Evolutionary conservation across 1,140 invertebrate species (phyloP).

Genomic region (Drosophila pectinifera): DNA sequence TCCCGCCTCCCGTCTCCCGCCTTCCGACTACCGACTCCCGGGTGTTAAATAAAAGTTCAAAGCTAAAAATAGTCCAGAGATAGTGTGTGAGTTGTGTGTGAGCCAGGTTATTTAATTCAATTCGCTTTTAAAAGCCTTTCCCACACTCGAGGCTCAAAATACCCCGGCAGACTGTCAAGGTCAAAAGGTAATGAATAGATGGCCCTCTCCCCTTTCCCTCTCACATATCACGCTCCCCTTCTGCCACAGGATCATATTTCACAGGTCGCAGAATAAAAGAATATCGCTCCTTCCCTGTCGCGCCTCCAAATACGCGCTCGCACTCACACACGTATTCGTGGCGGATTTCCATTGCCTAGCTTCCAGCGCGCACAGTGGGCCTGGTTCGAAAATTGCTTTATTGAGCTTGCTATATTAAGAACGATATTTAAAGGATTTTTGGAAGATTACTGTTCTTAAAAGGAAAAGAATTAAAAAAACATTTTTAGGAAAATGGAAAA

Average conservation of each 20-base stretch:
- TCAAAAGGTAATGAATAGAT: conserved; percentile 55
- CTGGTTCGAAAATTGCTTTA: no score
- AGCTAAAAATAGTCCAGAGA: conserved; percentile 37
- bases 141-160: conserved; percentile 31
- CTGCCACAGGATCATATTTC: conserved; percentile 40
- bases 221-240: neutral
- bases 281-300: conserved; percentile 2
- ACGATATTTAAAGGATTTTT: no score
- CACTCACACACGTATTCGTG: neutral
- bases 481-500: no score
- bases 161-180: conserved; percentile 49
- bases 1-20: no score
- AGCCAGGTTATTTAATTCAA: conserved; percentile 46
- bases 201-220: neutral
- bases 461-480: no score
- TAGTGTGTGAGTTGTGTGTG: conserved; percentile 12
- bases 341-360: conserved; percentile 44
- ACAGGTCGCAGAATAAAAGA: conserved; percentile 48
- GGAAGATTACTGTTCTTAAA: no score
- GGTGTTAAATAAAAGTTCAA: conserved; percentile 45
- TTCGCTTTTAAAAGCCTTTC: conserved; percentile 53
- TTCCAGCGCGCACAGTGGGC: conserved; percentile 33
- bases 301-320: neutral
- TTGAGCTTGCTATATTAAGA: no score
- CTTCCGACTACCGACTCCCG: neutral